These are phyloP conservation scores for Champsocephalus esox DNA, from an alignment of 2,797 vertebrate species.

Conservation along the genomic window DNA sequence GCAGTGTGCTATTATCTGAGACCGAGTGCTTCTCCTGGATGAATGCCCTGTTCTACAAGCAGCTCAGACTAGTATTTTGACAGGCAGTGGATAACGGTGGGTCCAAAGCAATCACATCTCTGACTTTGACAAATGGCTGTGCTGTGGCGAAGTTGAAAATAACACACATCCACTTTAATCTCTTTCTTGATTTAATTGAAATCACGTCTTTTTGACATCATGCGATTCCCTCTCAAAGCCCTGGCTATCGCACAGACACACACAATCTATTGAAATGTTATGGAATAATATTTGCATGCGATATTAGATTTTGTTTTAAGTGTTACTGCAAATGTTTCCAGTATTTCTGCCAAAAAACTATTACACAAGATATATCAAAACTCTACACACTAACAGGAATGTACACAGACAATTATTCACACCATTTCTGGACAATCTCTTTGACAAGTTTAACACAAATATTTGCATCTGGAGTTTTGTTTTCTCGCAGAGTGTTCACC, in stretches of 20 bases:
- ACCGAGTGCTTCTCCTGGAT: slow-evolving; percentile 78
- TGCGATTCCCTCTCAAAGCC: slow-evolving; percentile 93
- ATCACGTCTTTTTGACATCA: slow-evolving; percentile 95
- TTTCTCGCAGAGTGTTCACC: slow-evolving; percentile 47
- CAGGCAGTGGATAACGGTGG: slow-evolving; percentile 96
- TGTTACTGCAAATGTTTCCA: not conserved
- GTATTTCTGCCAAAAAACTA: not conserved
- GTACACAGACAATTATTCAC: slow-evolving; percentile 13
- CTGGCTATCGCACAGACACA: slow-evolving; percentile 81
- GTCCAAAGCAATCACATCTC: slow-evolving; percentile 99
- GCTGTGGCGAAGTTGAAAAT: slow-evolving; percentile 97
- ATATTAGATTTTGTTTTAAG: slow-evolving; percentile 18
- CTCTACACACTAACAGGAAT: slow-evolving; percentile 25
- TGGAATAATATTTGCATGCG: slow-evolving; percentile 68
- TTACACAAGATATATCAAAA: not conserved
- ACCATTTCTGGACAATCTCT: slow-evolving; percentile 46
- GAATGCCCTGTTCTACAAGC: slow-evolving; percentile 89
- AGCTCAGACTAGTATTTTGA: slow-evolving; percentile 94
- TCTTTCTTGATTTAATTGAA: slow-evolving; percentile 99
- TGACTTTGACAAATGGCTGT: slow-evolving; percentile 99
- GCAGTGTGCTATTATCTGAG: slow-evolving; percentile 84
- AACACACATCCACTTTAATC: slow-evolving; percentile 99
- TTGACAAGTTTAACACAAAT: slow-evolving; percentile 48
- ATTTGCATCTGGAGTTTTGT: slow-evolving; percentile 55
- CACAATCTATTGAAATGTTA: slow-evolving; percentile 88